Base-by-base conservation (phyloP, 1,140 invertebrate species). In the Heterodera carotae region DNA sequence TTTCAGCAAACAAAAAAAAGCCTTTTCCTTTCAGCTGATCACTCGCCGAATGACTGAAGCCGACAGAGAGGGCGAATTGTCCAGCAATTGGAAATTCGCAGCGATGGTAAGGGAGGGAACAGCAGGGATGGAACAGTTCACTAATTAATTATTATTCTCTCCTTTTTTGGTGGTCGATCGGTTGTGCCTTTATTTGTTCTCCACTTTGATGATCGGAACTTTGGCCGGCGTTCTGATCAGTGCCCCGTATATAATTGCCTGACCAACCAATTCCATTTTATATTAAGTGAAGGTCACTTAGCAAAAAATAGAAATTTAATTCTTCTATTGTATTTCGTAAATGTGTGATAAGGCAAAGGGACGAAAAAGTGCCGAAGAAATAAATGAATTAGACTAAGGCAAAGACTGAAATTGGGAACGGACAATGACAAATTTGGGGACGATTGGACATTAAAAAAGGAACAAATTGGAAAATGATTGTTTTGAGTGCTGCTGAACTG, bases 1-100 rank as follows among this genome's bases (percentile, higher is more conserved):
- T 43, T 8, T 43, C 12, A 6, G 6, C 39, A 43, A 43, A 8
- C 12, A 8, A 8, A 12, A n/a, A 34, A 39, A n/a, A n/a, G n/a
- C n/a, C n/a, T n/a, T n/a, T n/a, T n/a, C 22, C 48, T 66, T 18
- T 25, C 18, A 85, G 85, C 75, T 85, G 59, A 85, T 86, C 8
- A 87, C 85, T 2, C 83, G 87, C 77, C 78, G 84, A 60, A 87
- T 87, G 86, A 78, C 84, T 22, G 85, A 87, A 60, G 80, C 80
- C 0, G 85, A 87, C 59, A 48, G 80, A n/a, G 88, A 90, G 29
- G 84, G 84, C 6, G 86, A 87, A 36, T 81, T 88, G n/a, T 85
- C 87, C 12, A 87, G 86, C 75, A 89, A 90, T 67, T 90, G 90
- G 90, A 89, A 90, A 79, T 90, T 90, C 80, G 89, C 89, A 10